A percentile compares a stretch with the other conserved stretches of the same genome.
Evolutionary conservation across 1,140 invertebrate species (phyloP).

Genomic region (Tetramorium parvispinum): DNA sequence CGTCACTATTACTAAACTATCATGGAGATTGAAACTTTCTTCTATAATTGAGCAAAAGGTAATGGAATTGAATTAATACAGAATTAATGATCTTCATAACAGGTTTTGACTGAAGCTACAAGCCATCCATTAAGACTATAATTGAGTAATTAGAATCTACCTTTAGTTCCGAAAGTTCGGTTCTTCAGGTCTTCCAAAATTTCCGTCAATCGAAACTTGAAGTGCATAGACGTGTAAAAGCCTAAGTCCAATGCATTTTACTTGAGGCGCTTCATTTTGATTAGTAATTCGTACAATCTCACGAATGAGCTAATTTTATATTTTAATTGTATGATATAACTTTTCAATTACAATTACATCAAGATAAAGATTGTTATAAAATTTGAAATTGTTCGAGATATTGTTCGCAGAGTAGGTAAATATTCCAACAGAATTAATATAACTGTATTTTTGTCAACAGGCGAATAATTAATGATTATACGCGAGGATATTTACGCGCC

Average conservation of each 20-base stretch:
- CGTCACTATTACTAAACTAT: background rate
- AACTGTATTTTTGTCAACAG: slow-evolving; percentile 29
- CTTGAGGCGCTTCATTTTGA: background rate
- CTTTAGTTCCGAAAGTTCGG: slow-evolving; percentile 2
- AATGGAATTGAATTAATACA: slow-evolving; percentile 28
- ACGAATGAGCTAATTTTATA: background rate
- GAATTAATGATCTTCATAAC: slow-evolving; percentile 20
- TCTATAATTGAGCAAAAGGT: background rate
- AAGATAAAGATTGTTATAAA: background rate
- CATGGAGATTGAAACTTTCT: slow-evolving; percentile 6
- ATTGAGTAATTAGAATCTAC: slow-evolving; percentile 37
- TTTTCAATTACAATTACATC: background rate
- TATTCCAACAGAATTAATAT: background rate
- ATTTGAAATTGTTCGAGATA: background rate
- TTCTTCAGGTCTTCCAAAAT: background rate
- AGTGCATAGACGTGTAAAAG: background rate
- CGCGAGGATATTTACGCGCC: slow-evolving; percentile 17
- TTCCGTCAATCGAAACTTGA: background rate
- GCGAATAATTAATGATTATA: slow-evolving; percentile 35
- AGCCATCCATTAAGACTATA: slow-evolving; percentile 34
- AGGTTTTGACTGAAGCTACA: slow-evolving; percentile 10
- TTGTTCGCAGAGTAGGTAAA: background rate
- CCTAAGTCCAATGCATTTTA: background rate
- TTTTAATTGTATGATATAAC: background rate
- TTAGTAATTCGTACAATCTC: background rate